phyloP scores from a whole-genome alignment of 2,113 vertebrate species.

The Chionodraco myersi region DNA sequence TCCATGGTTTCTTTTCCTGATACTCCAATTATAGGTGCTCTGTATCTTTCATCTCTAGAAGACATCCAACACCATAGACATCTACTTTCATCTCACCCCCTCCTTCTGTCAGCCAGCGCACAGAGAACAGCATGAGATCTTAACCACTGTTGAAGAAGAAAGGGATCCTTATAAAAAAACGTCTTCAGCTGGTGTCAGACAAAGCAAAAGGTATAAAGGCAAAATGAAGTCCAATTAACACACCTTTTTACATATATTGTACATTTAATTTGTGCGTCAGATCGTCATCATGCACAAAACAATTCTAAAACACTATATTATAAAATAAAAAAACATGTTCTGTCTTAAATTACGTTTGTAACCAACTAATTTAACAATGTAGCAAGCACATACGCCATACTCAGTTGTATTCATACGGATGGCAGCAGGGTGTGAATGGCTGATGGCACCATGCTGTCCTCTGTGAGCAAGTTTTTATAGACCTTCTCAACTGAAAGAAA shows the following conservation, averaged over 20 bases:
- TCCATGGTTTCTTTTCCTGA: not conserved
- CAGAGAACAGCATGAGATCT: not conserved
- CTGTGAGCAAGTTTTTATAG: not conserved
- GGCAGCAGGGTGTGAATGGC: not conserved
- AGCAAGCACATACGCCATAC: not conserved
- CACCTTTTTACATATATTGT: too few relatives aligned
- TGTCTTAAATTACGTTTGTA: not conserved
- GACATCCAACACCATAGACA: not conserved
- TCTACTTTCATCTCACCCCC: constrained; percentile 13
- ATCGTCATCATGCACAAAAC: too few relatives aligned
- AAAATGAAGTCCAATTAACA: too few relatives aligned
- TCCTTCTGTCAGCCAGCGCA: not conserved
- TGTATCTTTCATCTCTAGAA: not conserved
- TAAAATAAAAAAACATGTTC: too few relatives aligned
- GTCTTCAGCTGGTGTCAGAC: too few relatives aligned
- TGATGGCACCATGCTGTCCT: not conserved
- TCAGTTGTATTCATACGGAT: not conserved
- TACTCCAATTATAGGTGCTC: not conserved
- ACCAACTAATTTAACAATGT: too few relatives aligned
- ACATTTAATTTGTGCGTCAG: not conserved
- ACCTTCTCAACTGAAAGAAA: not conserved
- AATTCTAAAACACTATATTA: too few relatives aligned
- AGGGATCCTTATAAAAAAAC: too few relatives aligned
- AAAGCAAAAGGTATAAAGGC: not conserved
- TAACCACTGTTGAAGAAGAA: too few relatives aligned